Evolutionary conservation across 2,888 invertebrate genomes (phyloP).

Genomic region (Drosophila anomelani): DNA sequence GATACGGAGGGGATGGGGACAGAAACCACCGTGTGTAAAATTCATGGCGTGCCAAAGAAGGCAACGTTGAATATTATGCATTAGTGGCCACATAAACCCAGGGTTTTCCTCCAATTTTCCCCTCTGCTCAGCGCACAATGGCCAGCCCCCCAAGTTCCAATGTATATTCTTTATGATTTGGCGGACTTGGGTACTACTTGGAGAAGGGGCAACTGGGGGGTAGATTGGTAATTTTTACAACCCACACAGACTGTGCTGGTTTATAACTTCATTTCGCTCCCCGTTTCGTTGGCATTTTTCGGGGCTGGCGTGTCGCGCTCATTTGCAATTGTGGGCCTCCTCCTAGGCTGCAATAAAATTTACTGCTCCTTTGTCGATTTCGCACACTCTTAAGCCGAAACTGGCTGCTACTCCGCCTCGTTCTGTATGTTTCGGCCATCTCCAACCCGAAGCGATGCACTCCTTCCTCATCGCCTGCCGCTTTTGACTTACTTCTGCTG

Average conservation of each 20-base stretch:
- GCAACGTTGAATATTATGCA: conserved; percentile 71
- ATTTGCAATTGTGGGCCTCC: conserved; percentile 63
- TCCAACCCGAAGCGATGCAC: conserved; percentile 25
- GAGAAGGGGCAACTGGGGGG: conserved; percentile 16
- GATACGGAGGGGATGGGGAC: neutral
- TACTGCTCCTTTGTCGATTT: conserved; percentile 73
- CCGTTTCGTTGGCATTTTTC: conserved; percentile 23
- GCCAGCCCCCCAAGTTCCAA: conserved; percentile 19
- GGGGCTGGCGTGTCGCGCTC: conserved; percentile 67
- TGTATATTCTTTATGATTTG: conserved; percentile 61
- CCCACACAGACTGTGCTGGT: conserved; percentile 60
- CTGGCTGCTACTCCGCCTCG: conserved; percentile 12
- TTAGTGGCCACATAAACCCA: conserved; percentile 55
- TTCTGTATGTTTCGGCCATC: conserved; percentile 18
- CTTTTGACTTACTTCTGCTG: conserved; percentile 71
- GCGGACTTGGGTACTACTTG: neutral
- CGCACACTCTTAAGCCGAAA: conserved; percentile 62
- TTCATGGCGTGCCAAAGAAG: conserved; percentile 73
- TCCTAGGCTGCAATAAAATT: conserved; percentile 67
- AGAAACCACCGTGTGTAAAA: conserved; percentile 59
- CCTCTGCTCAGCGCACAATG: conserved; percentile 25
- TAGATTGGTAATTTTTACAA: conserved; percentile 48
- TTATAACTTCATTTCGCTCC: conserved; percentile 72
- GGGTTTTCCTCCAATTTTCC: neutral
- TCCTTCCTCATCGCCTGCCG: conserved; percentile 32